Evolutionary conservation across 2,113 vertebrate genomes (phyloP).

Genomic region (Dinomys branickii): DNA sequence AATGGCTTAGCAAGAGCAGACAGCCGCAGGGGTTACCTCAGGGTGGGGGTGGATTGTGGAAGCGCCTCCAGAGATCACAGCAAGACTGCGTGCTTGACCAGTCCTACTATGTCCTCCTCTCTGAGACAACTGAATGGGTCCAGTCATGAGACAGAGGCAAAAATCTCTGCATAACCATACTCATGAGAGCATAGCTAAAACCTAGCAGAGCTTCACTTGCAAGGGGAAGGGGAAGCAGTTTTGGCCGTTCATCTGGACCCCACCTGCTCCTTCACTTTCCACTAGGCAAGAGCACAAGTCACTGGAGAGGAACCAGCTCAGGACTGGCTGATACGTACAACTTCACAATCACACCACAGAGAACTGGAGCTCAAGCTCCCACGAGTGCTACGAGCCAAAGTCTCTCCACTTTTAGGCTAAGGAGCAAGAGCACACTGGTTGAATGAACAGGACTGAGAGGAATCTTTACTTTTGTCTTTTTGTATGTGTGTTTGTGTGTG

Average conservation of each 20-base stretch:
- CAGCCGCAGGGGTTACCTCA: neutral
- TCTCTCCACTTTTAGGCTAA: neutral
- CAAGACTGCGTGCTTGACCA: neutral
- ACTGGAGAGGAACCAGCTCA: neutral
- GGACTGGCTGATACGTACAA: neutral
- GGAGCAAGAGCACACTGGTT: neutral
- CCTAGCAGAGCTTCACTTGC: neutral
- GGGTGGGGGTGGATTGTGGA: neutral
- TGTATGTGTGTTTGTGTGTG: neutral
- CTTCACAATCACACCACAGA: neutral
- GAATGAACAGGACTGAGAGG: neutral
- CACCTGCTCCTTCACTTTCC: neutral
- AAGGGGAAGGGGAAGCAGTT: neutral
- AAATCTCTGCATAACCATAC: neutral
- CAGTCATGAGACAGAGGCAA: neutral
- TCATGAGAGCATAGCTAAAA: neutral
- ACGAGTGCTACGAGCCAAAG: neutral
- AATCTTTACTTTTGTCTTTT: neutral
- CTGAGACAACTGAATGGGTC: neutral
- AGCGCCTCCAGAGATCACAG: neutral
- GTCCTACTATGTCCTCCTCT: neutral
- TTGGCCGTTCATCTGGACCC: neutral
- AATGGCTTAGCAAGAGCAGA: neutral
- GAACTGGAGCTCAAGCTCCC: neutral
- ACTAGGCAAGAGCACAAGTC: too few relatives aligned